A percentile compares a stretch with the other conserved stretches of the same genome.
These are phyloP conservation scores for Pimephales promelas DNA, from an alignment of 2,113 vertebrate genomes.

Conservation along the genomic window DNA sequence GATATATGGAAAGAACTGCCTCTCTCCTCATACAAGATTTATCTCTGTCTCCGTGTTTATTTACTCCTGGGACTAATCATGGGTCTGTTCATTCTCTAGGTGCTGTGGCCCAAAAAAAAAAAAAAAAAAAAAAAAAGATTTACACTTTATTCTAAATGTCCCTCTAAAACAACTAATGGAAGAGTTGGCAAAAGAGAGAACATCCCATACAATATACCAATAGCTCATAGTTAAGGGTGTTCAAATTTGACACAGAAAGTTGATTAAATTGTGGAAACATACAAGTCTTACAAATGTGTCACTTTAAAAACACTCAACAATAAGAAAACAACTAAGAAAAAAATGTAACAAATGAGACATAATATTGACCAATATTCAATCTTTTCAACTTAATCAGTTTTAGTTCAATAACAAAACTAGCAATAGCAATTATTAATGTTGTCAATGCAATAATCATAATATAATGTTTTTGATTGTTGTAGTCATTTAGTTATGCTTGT, in stretches of 20 bases:
- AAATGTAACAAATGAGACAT: not conserved
- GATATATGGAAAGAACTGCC: conserved; percentile 38
- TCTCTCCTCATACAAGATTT: conserved; percentile 23
- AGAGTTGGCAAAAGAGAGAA: not conserved
- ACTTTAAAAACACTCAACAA: not conserved
- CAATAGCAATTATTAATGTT: not conserved
- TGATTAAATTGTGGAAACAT: too few species aligned
- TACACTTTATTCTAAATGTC: not conserved
- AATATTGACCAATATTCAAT: not conserved
- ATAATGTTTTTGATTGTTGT: not conserved
- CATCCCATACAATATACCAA: not conserved
- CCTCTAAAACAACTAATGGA: not conserved
- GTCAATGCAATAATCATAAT: not conserved
- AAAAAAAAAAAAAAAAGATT: not conserved
- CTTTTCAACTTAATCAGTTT: not conserved
- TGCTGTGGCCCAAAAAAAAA: not conserved
- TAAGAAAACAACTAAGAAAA: not conserved
- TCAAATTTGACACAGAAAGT: too few species aligned
- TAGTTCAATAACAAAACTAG: not conserved
- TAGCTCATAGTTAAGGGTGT: not conserved
- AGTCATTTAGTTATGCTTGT: not conserved
- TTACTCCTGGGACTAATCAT: conserved; percentile 40
- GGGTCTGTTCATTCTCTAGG: conserved; percentile 34
- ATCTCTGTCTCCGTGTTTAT: conserved; percentile 33
- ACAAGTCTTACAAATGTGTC: not conserved